These are phyloP conservation scores for Acrocephalus scirpaceus DNA, from an alignment of 2,797 vertebrate species.

Conservation along the genomic window DNA sequence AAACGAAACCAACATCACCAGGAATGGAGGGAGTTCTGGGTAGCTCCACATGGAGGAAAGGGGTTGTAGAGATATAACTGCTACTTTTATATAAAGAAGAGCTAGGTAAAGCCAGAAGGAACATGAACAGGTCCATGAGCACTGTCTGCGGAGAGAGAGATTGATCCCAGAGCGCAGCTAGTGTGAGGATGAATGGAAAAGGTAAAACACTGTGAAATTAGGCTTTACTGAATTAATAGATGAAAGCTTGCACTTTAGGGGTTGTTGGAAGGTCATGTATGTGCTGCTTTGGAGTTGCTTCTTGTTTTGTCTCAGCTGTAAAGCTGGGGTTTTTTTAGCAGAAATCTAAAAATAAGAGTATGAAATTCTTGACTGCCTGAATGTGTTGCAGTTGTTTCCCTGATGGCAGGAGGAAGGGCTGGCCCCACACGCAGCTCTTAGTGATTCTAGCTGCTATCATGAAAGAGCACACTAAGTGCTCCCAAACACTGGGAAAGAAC, in stretches of 20 bases:
- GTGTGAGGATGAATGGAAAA: neutral
- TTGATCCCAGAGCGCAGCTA: neutral
- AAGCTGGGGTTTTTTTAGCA: neutral
- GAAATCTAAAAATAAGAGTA: neutral
- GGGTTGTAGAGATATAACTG: rapidly evolving
- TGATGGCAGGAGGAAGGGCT: neutral
- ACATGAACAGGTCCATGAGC: neutral
- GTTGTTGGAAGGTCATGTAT: neutral
- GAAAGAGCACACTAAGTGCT: neutral
- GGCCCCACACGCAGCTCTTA: neutral
- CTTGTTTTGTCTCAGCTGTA: neutral
- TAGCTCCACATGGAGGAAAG: neutral
- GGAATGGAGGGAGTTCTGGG: neutral
- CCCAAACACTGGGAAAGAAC: neutral
- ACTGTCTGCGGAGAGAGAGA: neutral
- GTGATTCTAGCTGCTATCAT: neutral
- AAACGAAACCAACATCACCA: neutral
- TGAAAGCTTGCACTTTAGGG: neutral
- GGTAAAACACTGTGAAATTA: neutral
- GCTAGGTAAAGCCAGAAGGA: neutral
- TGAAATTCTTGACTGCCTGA: neutral
- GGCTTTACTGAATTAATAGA: neutral
- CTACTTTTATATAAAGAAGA: neutral
- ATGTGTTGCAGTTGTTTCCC: neutral
- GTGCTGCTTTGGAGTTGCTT: neutral